Conservation (phyloP, 2,888 invertebrate species). For the Lobophora halterata region DNA sequence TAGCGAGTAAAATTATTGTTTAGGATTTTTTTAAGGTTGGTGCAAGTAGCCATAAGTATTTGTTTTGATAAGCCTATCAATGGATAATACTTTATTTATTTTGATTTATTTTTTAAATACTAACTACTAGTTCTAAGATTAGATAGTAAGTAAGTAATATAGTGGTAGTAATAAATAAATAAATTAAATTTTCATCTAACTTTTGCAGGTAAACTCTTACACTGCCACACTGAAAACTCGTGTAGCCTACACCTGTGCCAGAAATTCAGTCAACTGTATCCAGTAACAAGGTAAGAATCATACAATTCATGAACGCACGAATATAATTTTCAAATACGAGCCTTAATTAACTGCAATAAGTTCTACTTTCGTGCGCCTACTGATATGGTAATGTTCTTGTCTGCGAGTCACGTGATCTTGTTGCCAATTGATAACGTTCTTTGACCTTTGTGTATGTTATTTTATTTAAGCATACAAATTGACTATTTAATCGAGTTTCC, state of each 20-base stretch:
- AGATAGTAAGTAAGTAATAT: too few relatives aligned
- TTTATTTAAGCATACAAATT: neutral
- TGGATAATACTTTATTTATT: too few relatives aligned
- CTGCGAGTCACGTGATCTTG: slow-evolving; percentile 5
- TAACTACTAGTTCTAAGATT: too few relatives aligned
- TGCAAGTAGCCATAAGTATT: too few relatives aligned
- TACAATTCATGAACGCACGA: slow-evolving; percentile 18
- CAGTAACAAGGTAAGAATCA: slow-evolving; percentile 82
- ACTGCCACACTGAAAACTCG: slow-evolving; percentile 83
- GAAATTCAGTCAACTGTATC: slow-evolving; percentile 91
- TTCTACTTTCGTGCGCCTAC: slow-evolving; percentile 7
- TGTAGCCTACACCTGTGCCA: slow-evolving; percentile 95
- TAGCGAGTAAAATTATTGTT: too few relatives aligned
- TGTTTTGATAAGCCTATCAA: too few relatives aligned
- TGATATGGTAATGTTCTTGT: slow-evolving; percentile 11
- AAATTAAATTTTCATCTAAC: too few relatives aligned
- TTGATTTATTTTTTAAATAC: too few relatives aligned
- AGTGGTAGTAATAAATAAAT: too few relatives aligned
- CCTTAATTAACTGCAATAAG: slow-evolving; percentile 11
- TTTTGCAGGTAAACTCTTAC: slow-evolving; percentile 82
- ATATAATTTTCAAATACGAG: slow-evolving; percentile 9
- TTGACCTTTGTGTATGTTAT: slow-evolving; percentile 11
- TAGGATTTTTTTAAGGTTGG: too few relatives aligned
- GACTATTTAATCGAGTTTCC: too few relatives aligned
- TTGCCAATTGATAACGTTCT: slow-evolving; percentile 16